These are phyloP conservation scores for Cheilosia urbana DNA, from an alignment of 2,888 invertebrate genomes.

Conservation along the genomic window DNA sequence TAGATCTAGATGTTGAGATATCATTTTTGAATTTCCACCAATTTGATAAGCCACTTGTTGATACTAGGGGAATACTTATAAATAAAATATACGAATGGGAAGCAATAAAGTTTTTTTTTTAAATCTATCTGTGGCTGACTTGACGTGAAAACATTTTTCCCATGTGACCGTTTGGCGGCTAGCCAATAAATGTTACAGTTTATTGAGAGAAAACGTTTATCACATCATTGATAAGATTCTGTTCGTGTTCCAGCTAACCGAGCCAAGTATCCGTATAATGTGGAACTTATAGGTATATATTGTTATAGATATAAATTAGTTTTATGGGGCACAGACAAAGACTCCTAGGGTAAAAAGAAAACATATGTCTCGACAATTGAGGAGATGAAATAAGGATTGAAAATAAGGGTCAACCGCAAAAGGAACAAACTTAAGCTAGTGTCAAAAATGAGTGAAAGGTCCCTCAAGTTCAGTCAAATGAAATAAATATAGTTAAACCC, in stretches of 20 bases:
- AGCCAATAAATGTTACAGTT: slow-evolving; percentile 8
- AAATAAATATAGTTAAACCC: too few species aligned
- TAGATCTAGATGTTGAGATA: slow-evolving; percentile 10
- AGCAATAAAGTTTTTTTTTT: slow-evolving; percentile 35
- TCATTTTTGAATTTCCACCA: slow-evolving; percentile 40
- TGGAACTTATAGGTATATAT: too few species aligned
- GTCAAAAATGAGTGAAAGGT: too few species aligned
- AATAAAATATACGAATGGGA: slow-evolving; percentile 29
- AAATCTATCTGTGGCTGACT: not conserved
- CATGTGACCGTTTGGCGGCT: not conserved
- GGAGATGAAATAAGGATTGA: too few species aligned
- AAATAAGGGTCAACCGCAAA: too few species aligned
- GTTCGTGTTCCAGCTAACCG: not conserved
- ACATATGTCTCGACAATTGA: too few species aligned
- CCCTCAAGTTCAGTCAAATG: too few species aligned
- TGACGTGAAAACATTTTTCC: not conserved
- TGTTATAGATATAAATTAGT: too few species aligned
- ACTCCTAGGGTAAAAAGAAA: too few species aligned
- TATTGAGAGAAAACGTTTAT: slow-evolving; percentile 14
- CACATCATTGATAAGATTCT: not conserved
- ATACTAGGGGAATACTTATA: slow-evolving; percentile 15
- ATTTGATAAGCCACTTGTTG: slow-evolving; percentile 40
- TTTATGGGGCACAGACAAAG: too few species aligned
- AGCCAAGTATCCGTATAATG: not conserved
- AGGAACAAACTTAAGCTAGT: too few species aligned